Evolutionary conservation across 2,888 invertebrate genomes (phyloP), one percentile per base, ranked within the genome.

Genomic region (Schizotus pectinicornis): DNA sequence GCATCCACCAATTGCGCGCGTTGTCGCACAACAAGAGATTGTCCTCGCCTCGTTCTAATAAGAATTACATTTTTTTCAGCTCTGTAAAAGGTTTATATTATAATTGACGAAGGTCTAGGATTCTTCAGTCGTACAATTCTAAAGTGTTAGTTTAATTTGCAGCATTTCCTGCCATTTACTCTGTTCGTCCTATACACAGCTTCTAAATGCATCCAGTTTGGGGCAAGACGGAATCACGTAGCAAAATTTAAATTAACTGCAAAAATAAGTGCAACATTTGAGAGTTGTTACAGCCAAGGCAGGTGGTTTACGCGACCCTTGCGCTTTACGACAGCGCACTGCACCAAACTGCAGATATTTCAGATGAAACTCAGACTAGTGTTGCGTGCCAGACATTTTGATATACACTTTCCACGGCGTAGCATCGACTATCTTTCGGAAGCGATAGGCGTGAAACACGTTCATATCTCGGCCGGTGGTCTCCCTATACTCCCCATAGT

Each of bases 261-360:
- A 36, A 32, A 11, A 37, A 30, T 31, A 49, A 52, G 39, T 54
- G 46, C 54, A 54, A 54, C 46, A 39, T 54, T 54, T 39, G 46
- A 46, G 14, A 39, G 39, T 7, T 51, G 35, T 34, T 41, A 36
- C 32, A 46, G 22, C 22, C 22, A 36, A 46, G 46, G 54, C 54
- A 55, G 54, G 54, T 55, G 49, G 56, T 54, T 54, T 41, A 47
- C 46, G 41, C 31, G 43, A 37, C 22, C 41, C 41, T 56, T 56
- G 56, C 56, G 42, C 56, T 56, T 56, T 56, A 56, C 51, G 56
- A 51, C 34, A 56, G 50, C 51, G 56, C 56, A 56, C 43, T 56
- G 56, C 56, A 56, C 50, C 56, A 56, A 56, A 56, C 56, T 56
- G 56, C 56, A 56, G 56, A 56, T 51, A 51, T 56, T 51, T 43